Conservation (phyloP, 2,797 vertebrate genomes). For the Cuculus canorus region DNA sequence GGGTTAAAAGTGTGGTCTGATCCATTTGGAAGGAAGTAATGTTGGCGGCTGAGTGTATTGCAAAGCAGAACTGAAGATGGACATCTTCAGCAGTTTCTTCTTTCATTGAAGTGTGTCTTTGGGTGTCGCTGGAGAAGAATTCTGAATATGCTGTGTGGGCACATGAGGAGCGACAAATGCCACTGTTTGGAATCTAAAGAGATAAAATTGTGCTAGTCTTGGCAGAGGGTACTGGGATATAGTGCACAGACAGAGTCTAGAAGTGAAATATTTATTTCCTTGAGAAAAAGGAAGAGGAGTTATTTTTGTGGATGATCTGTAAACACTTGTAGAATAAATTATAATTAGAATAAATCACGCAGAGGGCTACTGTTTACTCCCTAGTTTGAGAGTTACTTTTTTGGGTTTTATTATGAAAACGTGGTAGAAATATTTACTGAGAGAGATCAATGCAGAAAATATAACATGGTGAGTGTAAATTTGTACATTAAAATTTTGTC, state of each 20-base stretch:
- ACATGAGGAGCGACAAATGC: background rate
- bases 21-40: conserved; percentile 81
- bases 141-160: background rate
- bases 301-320: background rate
- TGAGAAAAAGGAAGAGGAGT: background rate
- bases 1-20: conserved; percentile 85
- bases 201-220: background rate
- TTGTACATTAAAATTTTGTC: conserved; percentile 28
- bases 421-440: background rate
- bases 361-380: background rate
- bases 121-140: background rate
- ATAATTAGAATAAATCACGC: background rate
- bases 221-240: background rate
- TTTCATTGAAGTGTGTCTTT: background rate
- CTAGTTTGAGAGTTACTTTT: background rate
- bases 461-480: background rate
- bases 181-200: background rate
- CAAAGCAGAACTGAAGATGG: background rate
- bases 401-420: background rate
- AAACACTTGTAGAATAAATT: background rate
- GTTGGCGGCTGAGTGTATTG: background rate
- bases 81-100: conserved; percentile 1
- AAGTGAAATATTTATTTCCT: conserved; percentile 1
- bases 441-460: background rate
- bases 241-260: background rate